Percentiles rank a stretch among this genome's conserved stretches.
These are phyloP conservation scores for Eurois occulta DNA, from an alignment of 2,888 invertebrate species.

Conservation along the genomic window DNA sequence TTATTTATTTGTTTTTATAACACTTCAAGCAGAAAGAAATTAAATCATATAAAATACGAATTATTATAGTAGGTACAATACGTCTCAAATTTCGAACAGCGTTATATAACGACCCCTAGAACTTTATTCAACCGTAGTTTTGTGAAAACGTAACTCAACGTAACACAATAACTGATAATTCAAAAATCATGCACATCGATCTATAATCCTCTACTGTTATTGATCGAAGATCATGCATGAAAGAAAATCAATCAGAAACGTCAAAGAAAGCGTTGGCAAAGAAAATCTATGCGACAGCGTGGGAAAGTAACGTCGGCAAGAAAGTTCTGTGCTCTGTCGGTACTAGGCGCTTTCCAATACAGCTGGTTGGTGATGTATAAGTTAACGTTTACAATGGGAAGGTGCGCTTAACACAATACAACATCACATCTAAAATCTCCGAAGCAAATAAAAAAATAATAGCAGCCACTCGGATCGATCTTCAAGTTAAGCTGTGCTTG, in stretches of 20 bases:
- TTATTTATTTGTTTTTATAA: no score
- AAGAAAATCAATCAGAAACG: slow-evolving; percentile 38
- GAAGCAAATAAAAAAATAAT: not conserved
- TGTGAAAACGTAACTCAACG: slow-evolving; percentile 1
- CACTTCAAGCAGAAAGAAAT: no score
- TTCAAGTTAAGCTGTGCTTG: no score
- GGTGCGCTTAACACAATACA: not conserved
- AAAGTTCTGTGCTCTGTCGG: slow-evolving; percentile 41
- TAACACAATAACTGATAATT: slow-evolving; percentile 3
- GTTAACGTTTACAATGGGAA: slow-evolving; percentile 18
- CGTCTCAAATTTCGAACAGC: not conserved
- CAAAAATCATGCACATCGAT: slow-evolving; percentile 17
- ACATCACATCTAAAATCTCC: not conserved
- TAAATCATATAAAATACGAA: no score
- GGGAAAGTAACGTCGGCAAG: slow-evolving; percentile 53
- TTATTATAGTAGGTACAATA: not conserved
- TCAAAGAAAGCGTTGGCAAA: slow-evolving; percentile 46
- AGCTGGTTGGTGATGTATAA: slow-evolving; percentile 22
- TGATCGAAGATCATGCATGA: slow-evolving; percentile 20
- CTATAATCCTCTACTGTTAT: no score
- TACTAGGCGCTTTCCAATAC: slow-evolving; percentile 53
- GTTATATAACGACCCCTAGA: not conserved
- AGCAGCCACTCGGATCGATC: no score
- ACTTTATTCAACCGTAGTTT: not conserved
- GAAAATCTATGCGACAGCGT: slow-evolving; percentile 51